Evolutionary conservation across 2,113 vertebrate species (phyloP), one percentile per base, ranked within the genome.

Genomic region (Lethenteron camtschaticum): DNA sequence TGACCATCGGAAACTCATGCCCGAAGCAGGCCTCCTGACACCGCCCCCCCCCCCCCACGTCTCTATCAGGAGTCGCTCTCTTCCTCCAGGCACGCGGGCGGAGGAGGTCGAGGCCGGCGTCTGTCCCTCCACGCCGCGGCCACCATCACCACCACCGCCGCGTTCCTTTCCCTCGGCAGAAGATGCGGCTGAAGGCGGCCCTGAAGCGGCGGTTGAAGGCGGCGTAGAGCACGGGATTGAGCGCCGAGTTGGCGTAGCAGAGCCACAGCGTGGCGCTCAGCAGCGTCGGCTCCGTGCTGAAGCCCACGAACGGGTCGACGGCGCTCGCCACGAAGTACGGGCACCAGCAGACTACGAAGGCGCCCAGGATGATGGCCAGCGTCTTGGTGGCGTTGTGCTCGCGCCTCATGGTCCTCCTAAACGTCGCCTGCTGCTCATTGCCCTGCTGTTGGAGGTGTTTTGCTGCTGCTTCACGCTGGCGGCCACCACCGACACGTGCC

Each of bases 351-450:
- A 89, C 69, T 13, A 88, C 72, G 74, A 97, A 97, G 0, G 81
- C 89, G 2, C 91, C 91, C 78, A 97, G 77, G n/a, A 96, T 84
- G 3, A 83, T 83, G 0, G 86, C 91, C 69, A 95, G 79, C 0
- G 88, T 94, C 74, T 89, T 76, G 0, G 87, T 95, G 71, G 91
- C 91, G 78, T 96, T 97, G 82, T 94, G 89, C 69, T 97, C 91
- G 5, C 79, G 78, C 70, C 83, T 75, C 13, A 80, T 77, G 73
- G 82, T 73, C 41, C 41, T 41, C 41, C 41, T 41, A 41, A 41
- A 41, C 41, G 41, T 41, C 41, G 41, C 41, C 41, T 41, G 41
- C 41, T 41, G 41, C 41, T 41, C 41, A 41, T 5, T 41, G 41
- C 41, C 41, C 41, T 41, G 41, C 41, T 41, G 4, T 41, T 41